Conservation (phyloP, 1,140 invertebrate genomes). For the Homarus americanus region DNA sequence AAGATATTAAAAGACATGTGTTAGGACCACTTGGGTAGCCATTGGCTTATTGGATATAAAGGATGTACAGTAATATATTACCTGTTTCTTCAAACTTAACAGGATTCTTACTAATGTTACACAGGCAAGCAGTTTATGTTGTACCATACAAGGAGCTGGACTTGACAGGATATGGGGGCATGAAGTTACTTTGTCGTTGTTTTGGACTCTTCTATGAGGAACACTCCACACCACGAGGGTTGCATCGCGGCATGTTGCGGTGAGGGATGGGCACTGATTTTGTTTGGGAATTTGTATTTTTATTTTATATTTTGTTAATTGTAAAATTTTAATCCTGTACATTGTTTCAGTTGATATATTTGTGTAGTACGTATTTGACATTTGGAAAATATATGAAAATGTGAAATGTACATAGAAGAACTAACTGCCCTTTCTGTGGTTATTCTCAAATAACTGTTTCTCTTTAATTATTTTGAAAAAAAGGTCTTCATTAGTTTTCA, state of each 20-base stretch:
- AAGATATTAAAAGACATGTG: too few species aligned
- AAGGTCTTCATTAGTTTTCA: neutral
- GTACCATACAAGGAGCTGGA: slow-evolving; percentile 39
- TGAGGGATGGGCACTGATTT: neutral
- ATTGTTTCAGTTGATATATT: neutral
- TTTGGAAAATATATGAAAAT: too few species aligned
- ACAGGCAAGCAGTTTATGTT: slow-evolving; percentile 26
- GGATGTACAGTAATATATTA: too few species aligned
- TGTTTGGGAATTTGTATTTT: too few species aligned
- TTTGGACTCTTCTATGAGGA: slow-evolving; percentile 55
- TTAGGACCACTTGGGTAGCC: too few species aligned
- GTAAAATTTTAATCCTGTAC: neutral
- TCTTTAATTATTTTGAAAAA: neutral
- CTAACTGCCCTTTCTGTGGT: too few species aligned
- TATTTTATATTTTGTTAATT: neutral
- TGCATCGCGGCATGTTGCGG: slow-evolving; percentile 31
- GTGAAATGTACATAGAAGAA: too few species aligned
- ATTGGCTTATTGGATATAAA: too few species aligned
- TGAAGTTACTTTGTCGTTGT: slow-evolving; percentile 48
- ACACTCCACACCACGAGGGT: neutral
- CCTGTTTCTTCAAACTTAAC: too few species aligned
- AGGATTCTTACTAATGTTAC: too few species aligned
- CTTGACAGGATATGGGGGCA: slow-evolving; percentile 16
- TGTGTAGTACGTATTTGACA: too few species aligned
- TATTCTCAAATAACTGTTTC: too few species aligned